Percentiles rank a stretch among this genome's conserved stretches.
Conservation (phyloP, 2,888 invertebrate species). For the Reticulitermes lucifugus region DNA sequence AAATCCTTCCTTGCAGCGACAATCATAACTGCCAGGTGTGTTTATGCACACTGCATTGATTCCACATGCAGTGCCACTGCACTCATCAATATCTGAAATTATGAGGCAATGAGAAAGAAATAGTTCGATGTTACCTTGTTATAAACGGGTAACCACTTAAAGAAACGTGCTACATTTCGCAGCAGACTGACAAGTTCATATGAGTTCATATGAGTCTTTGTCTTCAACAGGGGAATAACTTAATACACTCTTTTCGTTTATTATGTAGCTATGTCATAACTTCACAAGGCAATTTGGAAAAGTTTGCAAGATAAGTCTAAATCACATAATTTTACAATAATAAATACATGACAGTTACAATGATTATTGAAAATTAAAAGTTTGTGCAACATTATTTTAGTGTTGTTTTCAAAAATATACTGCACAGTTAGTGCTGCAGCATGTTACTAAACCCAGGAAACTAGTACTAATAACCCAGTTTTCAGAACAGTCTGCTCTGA, state of each 20-base stretch:
- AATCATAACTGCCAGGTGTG: constrained; percentile 88
- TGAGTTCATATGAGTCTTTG: too few species aligned
- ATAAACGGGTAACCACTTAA: too few species aligned
- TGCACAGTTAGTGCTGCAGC: neutral
- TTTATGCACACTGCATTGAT: constrained; percentile 91
- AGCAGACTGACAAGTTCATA: too few species aligned
- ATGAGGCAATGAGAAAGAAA: neutral
- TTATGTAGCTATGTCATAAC: too few species aligned
- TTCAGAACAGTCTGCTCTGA: neutral
- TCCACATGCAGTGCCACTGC: constrained; percentile 82
- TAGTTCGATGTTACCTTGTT: neutral
- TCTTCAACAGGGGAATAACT: too few species aligned
- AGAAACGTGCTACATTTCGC: too few species aligned
- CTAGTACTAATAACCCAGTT: neutral
- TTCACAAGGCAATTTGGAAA: too few species aligned
- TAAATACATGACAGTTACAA: too few species aligned
- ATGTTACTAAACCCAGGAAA: neutral
- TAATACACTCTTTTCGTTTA: too few species aligned
- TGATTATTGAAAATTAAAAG: too few species aligned
- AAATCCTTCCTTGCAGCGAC: constrained; percentile 86
- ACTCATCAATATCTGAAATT: constrained; percentile 78
- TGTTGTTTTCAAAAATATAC: neutral
- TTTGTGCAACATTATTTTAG: neutral
- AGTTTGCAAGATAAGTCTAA: too few species aligned
- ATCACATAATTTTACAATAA: too few species aligned